Evolutionary conservation across 1,140 invertebrate genomes (phyloP).

Genomic region (Brachystomella parvula): DNA sequence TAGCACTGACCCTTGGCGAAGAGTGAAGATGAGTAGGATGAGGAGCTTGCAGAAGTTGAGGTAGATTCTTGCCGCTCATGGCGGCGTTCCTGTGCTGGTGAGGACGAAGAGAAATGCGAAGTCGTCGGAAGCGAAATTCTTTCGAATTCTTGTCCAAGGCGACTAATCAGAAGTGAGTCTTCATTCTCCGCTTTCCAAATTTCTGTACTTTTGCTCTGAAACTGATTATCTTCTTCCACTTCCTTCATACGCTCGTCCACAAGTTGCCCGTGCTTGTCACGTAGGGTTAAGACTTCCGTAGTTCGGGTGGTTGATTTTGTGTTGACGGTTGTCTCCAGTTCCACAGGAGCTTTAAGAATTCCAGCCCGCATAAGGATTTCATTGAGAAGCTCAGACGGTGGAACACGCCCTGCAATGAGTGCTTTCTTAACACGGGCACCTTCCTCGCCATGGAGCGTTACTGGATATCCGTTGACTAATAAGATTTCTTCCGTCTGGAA

Average conservation of each 20-base stretch:
- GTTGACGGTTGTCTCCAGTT: conserved; percentile 62
- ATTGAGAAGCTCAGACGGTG: conserved; percentile 58
- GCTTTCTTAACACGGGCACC: conserved; percentile 61
- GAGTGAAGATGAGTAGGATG: not conserved
- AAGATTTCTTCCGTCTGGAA: conserved; percentile 64
- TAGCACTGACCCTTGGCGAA: not conserved
- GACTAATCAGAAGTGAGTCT: not conserved
- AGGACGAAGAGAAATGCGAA: not conserved
- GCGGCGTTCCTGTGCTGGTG: not conserved
- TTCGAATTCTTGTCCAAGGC: conserved; percentile 20
- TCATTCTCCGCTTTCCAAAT: conserved; percentile 52
- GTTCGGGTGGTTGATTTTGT: conserved; percentile 66
- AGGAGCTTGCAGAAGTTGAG: not conserved
- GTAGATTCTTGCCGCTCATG: not conserved
- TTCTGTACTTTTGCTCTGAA: conserved; percentile 58
- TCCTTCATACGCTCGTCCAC: conserved; percentile 63
- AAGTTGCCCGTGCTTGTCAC: conserved; percentile 54
- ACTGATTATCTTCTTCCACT: conserved; percentile 63
- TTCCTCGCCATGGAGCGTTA: conserved; percentile 59
- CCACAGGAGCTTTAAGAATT: conserved; percentile 58
- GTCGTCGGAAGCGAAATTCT: conserved; percentile 9
- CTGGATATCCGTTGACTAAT: conserved; percentile 62
- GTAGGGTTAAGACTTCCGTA: conserved; percentile 63
- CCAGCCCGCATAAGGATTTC: conserved; percentile 60
- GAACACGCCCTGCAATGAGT: conserved; percentile 55